Base-by-base conservation (phyloP, 2,113 vertebrate genomes). In the Lophochroa leadbeateri region DNA sequence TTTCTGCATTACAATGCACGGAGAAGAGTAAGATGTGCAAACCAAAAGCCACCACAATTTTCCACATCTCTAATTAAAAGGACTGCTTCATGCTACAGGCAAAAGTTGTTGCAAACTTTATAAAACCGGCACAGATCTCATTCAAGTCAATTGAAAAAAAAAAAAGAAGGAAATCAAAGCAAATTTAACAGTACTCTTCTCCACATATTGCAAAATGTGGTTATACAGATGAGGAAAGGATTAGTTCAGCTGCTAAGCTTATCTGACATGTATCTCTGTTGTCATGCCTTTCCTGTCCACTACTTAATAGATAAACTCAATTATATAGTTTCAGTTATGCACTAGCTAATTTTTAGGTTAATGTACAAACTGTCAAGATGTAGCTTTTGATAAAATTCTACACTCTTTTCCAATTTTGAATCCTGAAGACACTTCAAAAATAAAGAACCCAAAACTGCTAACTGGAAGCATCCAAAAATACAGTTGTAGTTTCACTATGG, bases 401-500 rank as follows among this genome's bases (percentile, higher is more conserved):
- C 21, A 88, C 95, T 94, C 94, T 96, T 96, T 94, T 92, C 96
- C 90, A 95, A 94, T 88, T 96, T 64, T 94, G 95, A 97, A 96
- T 94, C 95, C 71, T 94, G 95, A 97, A 97, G 97, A 98, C 95
- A 97, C 60, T 98, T 97, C 79, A 92, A 97, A 98, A 97, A 96
- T 82, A 97, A 58, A 92, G 94, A 97, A 97, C 88, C 95, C 84
- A 91, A 97, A 95, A 96, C 82, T 95, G 97, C 90, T 91, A 96
- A 98, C 96, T 91, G 94, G 97, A 97, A 98, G 97, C 98, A 98
- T 98, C 97, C 98, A 98, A 98, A 98, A 98, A 98, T 98, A 98
- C 98, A 97, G 91, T 28, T 98, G 97, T 97, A 93, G 97, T 97
- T 98, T 98, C 97, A 97, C 96, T 97, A 97, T 97, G 97, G 98